phyloP scores from a whole-genome alignment of 2,113 vertebrate species.

The Lagenorhynchus albirostris region DNA sequence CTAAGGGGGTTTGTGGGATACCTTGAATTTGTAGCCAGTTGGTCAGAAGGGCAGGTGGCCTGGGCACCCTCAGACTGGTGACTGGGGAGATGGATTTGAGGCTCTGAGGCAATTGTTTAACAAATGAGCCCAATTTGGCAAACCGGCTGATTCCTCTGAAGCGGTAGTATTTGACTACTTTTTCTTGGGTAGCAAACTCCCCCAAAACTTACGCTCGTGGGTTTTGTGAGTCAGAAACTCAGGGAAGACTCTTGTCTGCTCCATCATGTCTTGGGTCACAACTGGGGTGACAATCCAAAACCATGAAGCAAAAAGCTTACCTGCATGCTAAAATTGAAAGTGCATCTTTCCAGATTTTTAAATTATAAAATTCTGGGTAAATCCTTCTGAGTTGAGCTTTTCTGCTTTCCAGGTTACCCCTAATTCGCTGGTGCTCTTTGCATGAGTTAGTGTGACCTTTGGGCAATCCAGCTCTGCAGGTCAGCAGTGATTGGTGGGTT shows the following conservation, averaged over 20 bases:
- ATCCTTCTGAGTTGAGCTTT: background rate
- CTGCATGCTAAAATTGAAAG: background rate
- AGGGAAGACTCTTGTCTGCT: background rate
- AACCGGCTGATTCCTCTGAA: background rate
- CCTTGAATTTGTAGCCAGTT: background rate
- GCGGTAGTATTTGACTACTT: background rate
- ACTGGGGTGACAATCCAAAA: background rate
- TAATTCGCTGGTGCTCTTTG: background rate
- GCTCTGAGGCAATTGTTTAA: background rate
- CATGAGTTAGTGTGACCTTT: background rate
- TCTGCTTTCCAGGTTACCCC: background rate
- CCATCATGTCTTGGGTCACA: background rate
- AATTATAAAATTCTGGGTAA: background rate
- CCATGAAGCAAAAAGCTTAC: background rate
- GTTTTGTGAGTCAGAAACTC: background rate
- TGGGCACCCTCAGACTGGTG: background rate
- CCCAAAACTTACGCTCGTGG: background rate
- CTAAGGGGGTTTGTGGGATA: background rate
- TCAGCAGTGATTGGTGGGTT: accelerated
- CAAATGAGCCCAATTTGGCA: background rate
- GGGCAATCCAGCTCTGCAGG: background rate
- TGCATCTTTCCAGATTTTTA: background rate
- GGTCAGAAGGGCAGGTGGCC: background rate
- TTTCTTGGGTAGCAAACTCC: background rate
- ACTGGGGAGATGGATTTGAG: background rate